Evolutionary conservation across 2,113 vertebrate genomes (phyloP).

Genomic region (Actenoides lindsayi): DNA sequence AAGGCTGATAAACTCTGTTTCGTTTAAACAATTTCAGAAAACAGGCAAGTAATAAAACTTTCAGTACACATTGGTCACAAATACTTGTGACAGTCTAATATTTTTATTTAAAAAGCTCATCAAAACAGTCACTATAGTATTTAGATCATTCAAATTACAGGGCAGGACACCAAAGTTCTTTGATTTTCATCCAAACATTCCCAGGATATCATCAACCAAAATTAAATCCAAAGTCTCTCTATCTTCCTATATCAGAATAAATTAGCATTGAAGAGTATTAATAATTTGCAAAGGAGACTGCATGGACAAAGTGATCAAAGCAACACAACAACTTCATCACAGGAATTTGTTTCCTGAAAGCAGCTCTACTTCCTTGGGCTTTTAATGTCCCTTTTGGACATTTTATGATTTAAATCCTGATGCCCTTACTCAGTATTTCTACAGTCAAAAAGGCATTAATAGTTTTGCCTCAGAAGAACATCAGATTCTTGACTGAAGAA

Average conservation of each 20-base stretch:
- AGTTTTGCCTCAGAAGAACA: background rate
- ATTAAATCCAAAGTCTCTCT: background rate
- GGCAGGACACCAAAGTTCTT: background rate
- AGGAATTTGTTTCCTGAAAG: background rate
- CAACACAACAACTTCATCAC: background rate
- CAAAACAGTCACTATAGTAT: background rate
- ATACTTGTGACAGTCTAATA: background rate
- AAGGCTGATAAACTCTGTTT: background rate
- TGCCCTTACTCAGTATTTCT: background rate
- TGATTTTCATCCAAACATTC: background rate
- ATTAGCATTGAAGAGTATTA: background rate
- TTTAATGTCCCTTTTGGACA: background rate
- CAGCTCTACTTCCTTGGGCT: background rate
- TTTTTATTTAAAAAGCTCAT: slow-evolving; percentile 28
- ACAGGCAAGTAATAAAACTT: background rate
- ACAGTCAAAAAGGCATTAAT: background rate
- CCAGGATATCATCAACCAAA: background rate
- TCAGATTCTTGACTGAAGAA: background rate
- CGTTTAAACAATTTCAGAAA: slow-evolving; percentile 4
- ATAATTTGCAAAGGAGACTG: background rate
- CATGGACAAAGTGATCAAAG: background rate
- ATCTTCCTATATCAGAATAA: background rate
- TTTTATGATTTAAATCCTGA: background rate
- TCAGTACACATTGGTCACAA: slow-evolving; percentile 13
- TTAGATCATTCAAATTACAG: background rate